Base-by-base conservation (phyloP, 2,113 vertebrate genomes). In the Marmota monax region DNA sequence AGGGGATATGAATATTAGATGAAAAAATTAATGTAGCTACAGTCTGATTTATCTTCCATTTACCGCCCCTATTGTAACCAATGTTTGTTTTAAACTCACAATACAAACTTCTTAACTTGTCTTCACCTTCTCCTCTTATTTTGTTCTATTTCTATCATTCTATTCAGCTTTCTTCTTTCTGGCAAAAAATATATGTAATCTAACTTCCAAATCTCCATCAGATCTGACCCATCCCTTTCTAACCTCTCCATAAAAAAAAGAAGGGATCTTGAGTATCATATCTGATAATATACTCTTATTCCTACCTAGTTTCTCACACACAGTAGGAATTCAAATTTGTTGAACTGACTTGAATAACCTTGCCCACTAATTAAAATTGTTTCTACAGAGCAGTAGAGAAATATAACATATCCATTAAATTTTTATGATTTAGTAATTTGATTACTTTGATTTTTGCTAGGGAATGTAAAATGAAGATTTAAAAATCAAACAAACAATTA, bases 401-500 rank as follows among this genome's bases (percentile, higher is more conserved):
- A 89, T 7, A 7, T 77, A 85, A 92, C 72, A 27, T 4, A 72
- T 85, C 53, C 74, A 93, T 85, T 7, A 70, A 96, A 53, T 90
- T 82, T 82, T 63, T 86, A 78, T 37, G 53, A 84, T 91, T 94
- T 95, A 96, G 84, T 96, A 94, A 95, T 95, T 93, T 93, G 32
- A 76, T 86, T 95, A 95, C 42, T 88, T 79, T 92, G 67, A 94
- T 88, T 95, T 95, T 76, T 90, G 16, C 61, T 80, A 69, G 22
- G 10, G 5, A 92, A 92, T 22, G 27, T 84, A 45, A 95, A 95
- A 93, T 67, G 51, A 92, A 70, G 58, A 96, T 56, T 92, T 69
- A 67, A 92, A 97, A 97, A 95, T 92, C 27, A 8, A 72, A 79
- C 72, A 0, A 1, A 61, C 7, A 58, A 96, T 69, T 92, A 95